phyloP scores from a whole-genome alignment of 1,140 invertebrate species.

The Portunus trituberculatus region DNA sequence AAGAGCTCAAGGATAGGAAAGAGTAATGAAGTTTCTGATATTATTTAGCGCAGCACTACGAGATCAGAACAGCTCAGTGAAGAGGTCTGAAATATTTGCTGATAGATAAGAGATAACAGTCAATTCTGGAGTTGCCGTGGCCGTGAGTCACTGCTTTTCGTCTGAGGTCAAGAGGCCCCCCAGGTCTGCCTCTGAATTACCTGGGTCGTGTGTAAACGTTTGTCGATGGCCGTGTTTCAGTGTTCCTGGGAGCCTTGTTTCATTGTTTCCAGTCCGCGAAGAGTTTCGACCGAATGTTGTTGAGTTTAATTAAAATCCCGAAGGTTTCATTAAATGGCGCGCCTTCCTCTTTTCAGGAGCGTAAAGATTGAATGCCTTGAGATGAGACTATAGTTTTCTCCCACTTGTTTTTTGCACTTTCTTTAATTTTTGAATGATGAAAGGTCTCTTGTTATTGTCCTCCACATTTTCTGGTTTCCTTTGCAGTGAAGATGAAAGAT shows the following conservation, averaged over 20 bases:
- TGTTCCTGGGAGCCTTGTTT: background rate
- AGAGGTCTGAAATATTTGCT: no score
- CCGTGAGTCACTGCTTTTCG: no score
- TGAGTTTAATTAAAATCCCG: background rate
- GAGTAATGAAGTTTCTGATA: no score
- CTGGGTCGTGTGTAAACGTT: background rate
- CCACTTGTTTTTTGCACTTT: no score
- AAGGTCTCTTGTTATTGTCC: background rate
- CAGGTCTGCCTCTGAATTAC: background rate
- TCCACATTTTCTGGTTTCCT: background rate
- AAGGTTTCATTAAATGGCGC: background rate
- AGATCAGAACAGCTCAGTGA: no score
- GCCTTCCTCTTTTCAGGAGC: background rate
- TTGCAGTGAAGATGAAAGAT: background rate
- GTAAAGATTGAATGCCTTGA: background rate
- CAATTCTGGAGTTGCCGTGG: no score
- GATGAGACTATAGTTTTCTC: background rate
- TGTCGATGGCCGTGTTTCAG: background rate
- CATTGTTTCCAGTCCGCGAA: background rate
- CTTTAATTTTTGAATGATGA: no score
- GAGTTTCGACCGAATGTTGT: background rate
- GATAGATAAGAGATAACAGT: no score
- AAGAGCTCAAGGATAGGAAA: no score
- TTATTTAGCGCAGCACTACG: no score
- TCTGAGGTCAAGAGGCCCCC: no score